Evolutionary conservation across 1,140 invertebrate genomes (phyloP).

Genomic region (Teleopsis dalmanni): DNA sequence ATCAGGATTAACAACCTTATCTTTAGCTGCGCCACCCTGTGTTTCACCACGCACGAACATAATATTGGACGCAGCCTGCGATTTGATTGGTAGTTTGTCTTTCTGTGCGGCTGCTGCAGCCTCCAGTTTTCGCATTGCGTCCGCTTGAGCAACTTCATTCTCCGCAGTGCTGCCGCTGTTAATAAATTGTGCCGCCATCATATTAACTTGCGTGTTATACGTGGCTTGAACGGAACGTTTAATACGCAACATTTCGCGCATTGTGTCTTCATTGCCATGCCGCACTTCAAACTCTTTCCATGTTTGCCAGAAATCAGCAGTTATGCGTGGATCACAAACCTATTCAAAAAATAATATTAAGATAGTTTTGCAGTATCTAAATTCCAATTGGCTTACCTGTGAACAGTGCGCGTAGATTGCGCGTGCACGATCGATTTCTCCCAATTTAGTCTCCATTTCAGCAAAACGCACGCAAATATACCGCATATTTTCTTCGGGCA

Average conservation of each 20-base stretch:
- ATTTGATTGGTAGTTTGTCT: slow-evolving; percentile 45
- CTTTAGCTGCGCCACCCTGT: slow-evolving; percentile 64
- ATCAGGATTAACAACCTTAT: slow-evolving; percentile 80
- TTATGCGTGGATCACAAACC: slow-evolving; percentile 96
- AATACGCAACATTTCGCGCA: slow-evolving; percentile 97
- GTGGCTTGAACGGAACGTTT: slow-evolving; percentile 95
- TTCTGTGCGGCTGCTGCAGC: slow-evolving; percentile 62
- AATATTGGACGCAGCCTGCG: slow-evolving; percentile 52
- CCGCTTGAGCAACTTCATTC: slow-evolving; percentile 61
- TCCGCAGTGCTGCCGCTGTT: slow-evolving; percentile 63
- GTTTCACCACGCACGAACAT: slow-evolving; percentile 80
- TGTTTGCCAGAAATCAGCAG: slow-evolving; percentile 91
- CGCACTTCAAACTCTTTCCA: slow-evolving; percentile 99
- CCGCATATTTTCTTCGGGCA: slow-evolving; percentile 83
- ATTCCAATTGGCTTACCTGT: slow-evolving; percentile 50
- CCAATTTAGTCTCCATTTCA: slow-evolving; percentile 95
- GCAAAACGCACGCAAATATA: slow-evolving; percentile 96
- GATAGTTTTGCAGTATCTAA: background rate
- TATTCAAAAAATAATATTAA: slow-evolving; percentile 6
- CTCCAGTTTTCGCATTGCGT: slow-evolving; percentile 83
- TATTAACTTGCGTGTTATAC: slow-evolving; percentile 94
- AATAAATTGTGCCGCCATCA: slow-evolving; percentile 97
- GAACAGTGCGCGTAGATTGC: slow-evolving; percentile 97
- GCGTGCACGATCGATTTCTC: slow-evolving; percentile 93
- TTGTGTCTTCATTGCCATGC: slow-evolving; percentile 99